A percentile compares a stretch with the other conserved stretches of the same genome.
These are phyloP conservation scores for Cephus runcator DNA, from an alignment of 2,888 invertebrate species.

Conservation along the genomic window DNA sequence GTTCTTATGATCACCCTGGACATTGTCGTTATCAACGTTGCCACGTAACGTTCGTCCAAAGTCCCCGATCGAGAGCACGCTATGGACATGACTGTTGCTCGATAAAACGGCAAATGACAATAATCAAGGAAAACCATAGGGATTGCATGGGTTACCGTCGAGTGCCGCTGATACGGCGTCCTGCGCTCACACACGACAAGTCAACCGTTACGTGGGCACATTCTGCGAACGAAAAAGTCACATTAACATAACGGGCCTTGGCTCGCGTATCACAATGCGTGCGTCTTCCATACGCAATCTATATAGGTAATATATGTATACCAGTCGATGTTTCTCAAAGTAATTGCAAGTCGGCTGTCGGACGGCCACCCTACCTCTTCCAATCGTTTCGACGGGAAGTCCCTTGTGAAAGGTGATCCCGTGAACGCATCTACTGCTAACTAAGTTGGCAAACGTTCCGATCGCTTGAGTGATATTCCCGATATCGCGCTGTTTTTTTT, in stretches of 20 bases:
- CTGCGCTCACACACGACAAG: slow-evolving; percentile 47
- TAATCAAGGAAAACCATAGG: not conserved
- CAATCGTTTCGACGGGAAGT: too few relatives aligned
- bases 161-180: slow-evolving; percentile 42
- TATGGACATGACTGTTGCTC: not conserved
- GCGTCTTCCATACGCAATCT: slow-evolving; percentile 10
- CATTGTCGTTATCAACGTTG: too few relatives aligned
- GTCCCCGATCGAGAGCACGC: slow-evolving; percentile 2
- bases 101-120: not conserved
- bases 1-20: too few relatives aligned
- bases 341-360: too few relatives aligned
- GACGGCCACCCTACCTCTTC: too few relatives aligned
- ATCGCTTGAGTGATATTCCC: too few relatives aligned
- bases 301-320: too few relatives aligned
- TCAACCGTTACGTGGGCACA: slow-evolving; percentile 60
- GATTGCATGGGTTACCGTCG: slow-evolving; percentile 7
- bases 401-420: too few relatives aligned
- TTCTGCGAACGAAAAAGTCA: slow-evolving; percentile 51
- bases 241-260: slow-evolving; percentile 62
- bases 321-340: too few relatives aligned
- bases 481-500: too few relatives aligned
- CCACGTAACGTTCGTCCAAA: not conserved
- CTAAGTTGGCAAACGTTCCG: too few relatives aligned
- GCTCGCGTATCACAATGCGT: slow-evolving; percentile 31
- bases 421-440: too few relatives aligned